These are phyloP conservation scores for Osmoderma eremita DNA, from an alignment of 2,888 invertebrate species.

Conservation along the genomic window DNA sequence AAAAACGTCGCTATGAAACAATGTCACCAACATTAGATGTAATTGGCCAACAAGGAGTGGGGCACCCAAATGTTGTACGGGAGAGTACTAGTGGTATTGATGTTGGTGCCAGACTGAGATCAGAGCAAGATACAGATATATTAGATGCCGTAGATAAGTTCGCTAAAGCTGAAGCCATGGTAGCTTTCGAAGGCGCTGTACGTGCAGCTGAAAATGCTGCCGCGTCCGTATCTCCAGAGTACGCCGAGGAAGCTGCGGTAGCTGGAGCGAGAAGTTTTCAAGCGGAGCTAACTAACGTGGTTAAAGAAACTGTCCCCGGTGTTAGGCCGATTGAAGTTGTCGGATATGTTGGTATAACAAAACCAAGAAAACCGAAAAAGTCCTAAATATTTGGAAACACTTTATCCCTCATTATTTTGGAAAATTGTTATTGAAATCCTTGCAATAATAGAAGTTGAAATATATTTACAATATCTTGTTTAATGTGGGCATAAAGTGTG, in stretches of 20 bases:
- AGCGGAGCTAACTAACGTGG: constrained; percentile 57
- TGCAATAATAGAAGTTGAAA: no score
- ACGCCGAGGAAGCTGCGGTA: constrained; percentile 64
- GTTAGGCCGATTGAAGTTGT: constrained; percentile 62
- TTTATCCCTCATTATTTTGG: background rate
- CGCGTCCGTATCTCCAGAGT: constrained; percentile 61
- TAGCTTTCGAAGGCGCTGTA: constrained; percentile 63
- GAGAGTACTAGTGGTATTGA: constrained; percentile 58
- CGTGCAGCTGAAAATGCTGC: constrained; percentile 64
- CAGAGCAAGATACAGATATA: constrained; percentile 59
- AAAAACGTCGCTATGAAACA: constrained; percentile 42
- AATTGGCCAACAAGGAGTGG: constrained; percentile 27
- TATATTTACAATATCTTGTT: no score
- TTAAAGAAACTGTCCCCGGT: constrained; percentile 59
- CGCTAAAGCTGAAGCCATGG: constrained; percentile 63
- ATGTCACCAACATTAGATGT: constrained; percentile 31
- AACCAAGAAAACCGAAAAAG: constrained; percentile 58
- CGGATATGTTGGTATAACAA: constrained; percentile 64
- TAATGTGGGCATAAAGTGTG: no score
- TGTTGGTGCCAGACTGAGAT: constrained; percentile 52
- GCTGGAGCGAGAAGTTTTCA: constrained; percentile 59
- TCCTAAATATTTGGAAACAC: constrained; percentile 30
- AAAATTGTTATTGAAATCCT: no score
- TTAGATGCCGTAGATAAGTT: constrained; percentile 62
- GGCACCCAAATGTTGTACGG: constrained; percentile 50